Evolutionary conservation across 2,113 vertebrate species (phyloP), one percentile per base, ranked within the genome.

Genomic region (Tetraodon nigroviridis): DNA sequence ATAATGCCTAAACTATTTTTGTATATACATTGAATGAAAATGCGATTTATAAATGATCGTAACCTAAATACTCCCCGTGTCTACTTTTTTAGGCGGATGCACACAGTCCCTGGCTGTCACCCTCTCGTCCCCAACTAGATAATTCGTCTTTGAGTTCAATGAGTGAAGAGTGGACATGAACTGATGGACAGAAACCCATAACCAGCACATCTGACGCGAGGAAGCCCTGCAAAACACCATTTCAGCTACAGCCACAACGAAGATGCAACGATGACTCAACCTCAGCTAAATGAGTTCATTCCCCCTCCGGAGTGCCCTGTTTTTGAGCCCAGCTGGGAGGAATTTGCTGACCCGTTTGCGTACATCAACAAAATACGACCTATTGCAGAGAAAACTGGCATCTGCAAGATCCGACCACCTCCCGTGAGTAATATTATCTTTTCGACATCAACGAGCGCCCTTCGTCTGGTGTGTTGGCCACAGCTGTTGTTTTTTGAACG

Each of bases 311-410:
- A 98, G 90, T 98, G 95, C 76, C 95, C 95, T 55, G 95, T 98
- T 64, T 98, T 96, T 86, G 94, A 98, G 92, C 95, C 94, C 83
- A 95, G 92, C 86, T 93, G 93, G 90, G 94, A 98, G 86, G 95
- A 98, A 91, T 97, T 98, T 75, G 87, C 91, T 42, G 95, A 97
- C 87, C 95, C 95, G 22, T 95, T 95, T 82, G 93, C 92, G 61
- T 98, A 94, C 85, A 98, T 98, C 91, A 93, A 93, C 90, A 98
- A 97, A 92, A 98, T 98, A 86, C 93, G 94, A 84, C 93, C 93
- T 71, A 97, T 98, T 67, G 95, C 95, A 64, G 95, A 98, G 86
- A 94, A 93, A 90, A 94, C 94, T n/a, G 95, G 95, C 73, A 97
- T 98, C 88, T 97, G 95, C 73, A 98, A 97, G 86, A 86, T 98